phyloP scores from a whole-genome alignment of 2,797 vertebrate genomes.

The Paedocypris micromegethes region DNA sequence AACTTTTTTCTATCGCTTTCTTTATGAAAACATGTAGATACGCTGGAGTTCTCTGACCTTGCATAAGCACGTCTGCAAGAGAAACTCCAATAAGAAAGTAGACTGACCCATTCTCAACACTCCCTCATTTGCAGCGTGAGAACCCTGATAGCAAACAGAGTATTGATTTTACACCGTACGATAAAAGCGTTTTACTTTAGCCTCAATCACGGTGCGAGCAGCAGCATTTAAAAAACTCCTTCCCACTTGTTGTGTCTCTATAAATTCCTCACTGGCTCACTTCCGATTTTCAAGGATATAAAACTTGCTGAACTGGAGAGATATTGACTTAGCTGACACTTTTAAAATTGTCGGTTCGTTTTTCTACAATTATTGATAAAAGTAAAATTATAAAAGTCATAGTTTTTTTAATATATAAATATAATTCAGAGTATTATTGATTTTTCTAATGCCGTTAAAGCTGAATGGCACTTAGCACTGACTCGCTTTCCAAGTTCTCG shows the following conservation, averaged over 20 bases:
- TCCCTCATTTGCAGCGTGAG: slow-evolving; percentile 12
- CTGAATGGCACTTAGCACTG: slow-evolving; percentile 27
- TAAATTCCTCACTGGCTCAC: slow-evolving; percentile 5
- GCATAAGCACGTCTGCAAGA: slow-evolving; percentile 9
- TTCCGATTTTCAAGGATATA: slow-evolving; percentile 21
- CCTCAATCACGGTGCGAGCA: slow-evolving; percentile 8
- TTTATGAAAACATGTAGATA: no score
- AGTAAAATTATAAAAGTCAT: slow-evolving; percentile 31
- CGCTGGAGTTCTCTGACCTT: no score
- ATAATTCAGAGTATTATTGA: slow-evolving; percentile 26
- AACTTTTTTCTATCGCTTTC: no score
- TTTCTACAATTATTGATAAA: slow-evolving; percentile 13
- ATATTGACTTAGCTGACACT: slow-evolving; percentile 25
- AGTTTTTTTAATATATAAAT: slow-evolving; percentile 24
- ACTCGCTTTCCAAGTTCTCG: slow-evolving; percentile 6
- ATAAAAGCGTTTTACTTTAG: slow-evolving; percentile 39
- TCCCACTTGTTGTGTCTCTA: slow-evolving; percentile 10
- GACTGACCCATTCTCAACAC: slow-evolving; percentile 19
- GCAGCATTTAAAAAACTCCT: slow-evolving; percentile 18
- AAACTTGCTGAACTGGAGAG: slow-evolving; percentile 25
- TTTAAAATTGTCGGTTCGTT: background rate
- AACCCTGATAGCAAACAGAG: slow-evolving; percentile 36
- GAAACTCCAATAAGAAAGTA: slow-evolving; percentile 24
- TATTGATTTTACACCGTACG: slow-evolving; percentile 47
- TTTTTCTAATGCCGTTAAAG: slow-evolving; percentile 40